Evolutionary conservation across 2,797 vertebrate species (phyloP), one percentile per base, ranked within the genome.

Genomic region (Ptychadena robeensis): DNA sequence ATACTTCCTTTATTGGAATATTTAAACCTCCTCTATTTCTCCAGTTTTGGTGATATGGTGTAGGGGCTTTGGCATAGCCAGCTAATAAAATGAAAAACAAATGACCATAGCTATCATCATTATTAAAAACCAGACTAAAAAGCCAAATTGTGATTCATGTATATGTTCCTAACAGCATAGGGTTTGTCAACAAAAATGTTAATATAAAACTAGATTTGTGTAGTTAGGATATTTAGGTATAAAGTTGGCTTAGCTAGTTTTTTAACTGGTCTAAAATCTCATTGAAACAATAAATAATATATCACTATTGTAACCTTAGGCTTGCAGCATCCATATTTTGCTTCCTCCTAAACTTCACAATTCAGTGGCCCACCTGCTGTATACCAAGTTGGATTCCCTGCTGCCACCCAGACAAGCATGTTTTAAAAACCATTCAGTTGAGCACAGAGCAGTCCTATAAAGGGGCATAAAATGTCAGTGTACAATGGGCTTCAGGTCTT

Each of bases 401-500:
- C 78, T 80, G 78, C 78, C 67, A 69, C 61, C 31, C 77, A 79
- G 44, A 79, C 75, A 53, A 78, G 75, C 75, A 53, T 79, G 76
- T 79, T 79, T 69, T 79, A 79, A 79, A 69, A 79, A 37, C 65
- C 65, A 79, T 68, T 79, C 64, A 68, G 64, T 48, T 57, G 76
- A 68, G 76, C 76, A 71, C 73, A 82, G 64, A 10, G 25, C 40
- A 71, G 57, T 71, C 66, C 57, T 64, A 69, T 76, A 68, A 69
- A 61, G 59, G 66, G 68, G 66, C 63, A 77, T 61, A 68, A 65
- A 83, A 83, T 78, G 69, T 66, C 59, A 78, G 59, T 72, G 74
- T 65, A 84, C 61, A 76, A 73, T 71, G 71, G 76, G 78, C 68
- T 80, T 85, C 75, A 53, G 53, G 77, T 75, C 48, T 74, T 81